phyloP scores from a whole-genome alignment of 2,888 invertebrate species.

The Eutolmus rufibarbis region DNA sequence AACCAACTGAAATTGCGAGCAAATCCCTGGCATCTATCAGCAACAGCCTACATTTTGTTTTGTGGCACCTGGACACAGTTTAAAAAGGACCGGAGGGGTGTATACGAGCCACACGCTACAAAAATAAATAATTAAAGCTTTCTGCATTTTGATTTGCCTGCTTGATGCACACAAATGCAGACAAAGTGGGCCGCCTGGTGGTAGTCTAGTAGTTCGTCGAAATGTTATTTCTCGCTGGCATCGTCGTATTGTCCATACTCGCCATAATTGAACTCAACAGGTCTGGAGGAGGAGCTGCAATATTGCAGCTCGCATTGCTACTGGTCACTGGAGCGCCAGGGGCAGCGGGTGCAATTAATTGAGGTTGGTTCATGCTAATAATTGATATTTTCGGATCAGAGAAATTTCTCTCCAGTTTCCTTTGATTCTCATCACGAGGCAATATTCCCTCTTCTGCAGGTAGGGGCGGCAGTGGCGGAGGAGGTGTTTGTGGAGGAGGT shows the following conservation, averaged over 20 bases:
- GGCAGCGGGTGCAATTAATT: constrained; percentile 45
- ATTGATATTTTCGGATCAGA: constrained; percentile 48
- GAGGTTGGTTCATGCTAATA: constrained; percentile 47
- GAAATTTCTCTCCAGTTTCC: constrained; percentile 47
- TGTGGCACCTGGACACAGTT: neutral
- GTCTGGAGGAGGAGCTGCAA: constrained; percentile 52
- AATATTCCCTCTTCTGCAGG: constrained; percentile 41
- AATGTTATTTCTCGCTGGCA: constrained; percentile 49
- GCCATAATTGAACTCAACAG: constrained; percentile 63
- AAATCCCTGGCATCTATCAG: neutral
- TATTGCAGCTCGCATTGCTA: neutral
- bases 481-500: constrained; percentile 51
- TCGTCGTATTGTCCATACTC: constrained; percentile 59
- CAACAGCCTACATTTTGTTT: neutral
- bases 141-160: neutral
- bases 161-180: neutral
- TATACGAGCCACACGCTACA: neutral
- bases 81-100: neutral
- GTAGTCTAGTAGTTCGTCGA: constrained; percentile 40
- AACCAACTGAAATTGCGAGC: neutral
- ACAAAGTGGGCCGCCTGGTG: neutral
- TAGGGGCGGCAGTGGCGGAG: constrained; percentile 49
- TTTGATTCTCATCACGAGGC: neutral
- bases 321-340: constrained; percentile 30
- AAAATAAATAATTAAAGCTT: constrained; percentile 39